Conservation (phyloP, 2,888 invertebrate species). For the Drosophila crucigera region DNA sequence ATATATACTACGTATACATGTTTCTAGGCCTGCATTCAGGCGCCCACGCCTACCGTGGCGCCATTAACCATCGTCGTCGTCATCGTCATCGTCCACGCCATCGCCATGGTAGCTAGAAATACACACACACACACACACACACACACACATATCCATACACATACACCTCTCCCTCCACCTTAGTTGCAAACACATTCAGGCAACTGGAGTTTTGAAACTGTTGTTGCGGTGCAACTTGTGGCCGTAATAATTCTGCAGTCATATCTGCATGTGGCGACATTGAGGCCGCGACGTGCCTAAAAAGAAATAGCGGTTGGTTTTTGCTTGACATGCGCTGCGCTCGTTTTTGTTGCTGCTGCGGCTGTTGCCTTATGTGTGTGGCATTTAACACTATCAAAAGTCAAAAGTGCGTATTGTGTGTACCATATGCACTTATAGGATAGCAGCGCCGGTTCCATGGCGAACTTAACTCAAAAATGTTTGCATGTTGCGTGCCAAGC, state of each 20-base stretch:
- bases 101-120: slow-evolving; percentile 28
- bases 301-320: slow-evolving; percentile 70
- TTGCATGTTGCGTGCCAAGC: slow-evolving; percentile 85
- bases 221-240: slow-evolving; percentile 39
- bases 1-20: neutral
- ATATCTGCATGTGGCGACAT: slow-evolving; percentile 68
- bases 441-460: slow-evolving; percentile 26
- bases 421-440: slow-evolving; percentile 62
- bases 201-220: slow-evolving; percentile 22
- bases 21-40: slow-evolving; percentile 2
- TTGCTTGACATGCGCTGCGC: slow-evolving; percentile 67
- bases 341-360: slow-evolving; percentile 15
- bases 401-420: slow-evolving; percentile 74
- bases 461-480: slow-evolving; percentile 78
- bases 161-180: neutral
- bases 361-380: slow-evolving; percentile 60
- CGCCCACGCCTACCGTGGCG: slow-evolving; percentile 28
- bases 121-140: neutral
- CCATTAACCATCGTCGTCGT: slow-evolving; percentile 38
- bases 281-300: slow-evolving; percentile 74
- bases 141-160: neutral
- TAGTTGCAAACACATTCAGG: neutral
- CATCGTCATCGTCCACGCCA: slow-evolving; percentile 20
- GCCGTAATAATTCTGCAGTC: slow-evolving; percentile 71
- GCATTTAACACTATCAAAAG: slow-evolving; percentile 80